Conservation (phyloP, 2,888 invertebrate genomes). For the Cephus spinipes region DNA sequence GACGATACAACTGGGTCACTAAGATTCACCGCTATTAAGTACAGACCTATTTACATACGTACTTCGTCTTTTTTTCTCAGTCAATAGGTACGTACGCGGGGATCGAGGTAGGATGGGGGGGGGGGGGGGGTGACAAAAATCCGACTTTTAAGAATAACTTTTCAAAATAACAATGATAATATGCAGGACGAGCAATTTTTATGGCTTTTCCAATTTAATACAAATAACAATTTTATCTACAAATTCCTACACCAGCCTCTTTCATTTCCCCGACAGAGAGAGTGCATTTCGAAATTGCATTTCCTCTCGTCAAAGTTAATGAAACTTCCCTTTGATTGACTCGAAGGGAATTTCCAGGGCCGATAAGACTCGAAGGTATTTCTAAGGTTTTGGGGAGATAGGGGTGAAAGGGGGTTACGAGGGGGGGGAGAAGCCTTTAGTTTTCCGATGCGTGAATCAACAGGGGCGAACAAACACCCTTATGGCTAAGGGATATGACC, state of each 20-base stretch:
- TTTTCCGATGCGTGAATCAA: conserved; percentile 4
- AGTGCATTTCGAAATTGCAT: not conserved
- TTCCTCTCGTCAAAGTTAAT: not conserved
- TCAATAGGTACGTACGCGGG: not conserved
- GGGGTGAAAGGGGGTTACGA: not conserved
- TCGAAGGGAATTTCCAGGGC: not conserved
- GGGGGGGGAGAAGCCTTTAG: not conserved
- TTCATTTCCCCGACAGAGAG: not conserved
- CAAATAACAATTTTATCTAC: too few species aligned
- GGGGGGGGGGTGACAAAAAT: not conserved
- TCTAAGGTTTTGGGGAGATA: not conserved
- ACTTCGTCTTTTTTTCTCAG: not conserved
- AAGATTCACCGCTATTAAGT: not conserved
- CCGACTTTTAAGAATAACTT: not conserved
- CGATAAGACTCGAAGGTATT: not conserved
- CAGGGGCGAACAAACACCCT: conserved; percentile 3
- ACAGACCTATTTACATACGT: not conserved
- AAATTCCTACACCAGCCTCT: not conserved
- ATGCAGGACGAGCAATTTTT: too few species aligned
- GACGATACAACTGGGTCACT: not conserved
- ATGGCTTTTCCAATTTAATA: not conserved
- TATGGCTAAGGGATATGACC: not conserved
- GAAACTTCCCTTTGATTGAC: not conserved
- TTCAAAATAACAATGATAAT: not conserved
- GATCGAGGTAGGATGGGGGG: not conserved